phyloP scores from a whole-genome alignment of 64 coral and sea anemone species.

The Stylophora pistillata region DNA sequence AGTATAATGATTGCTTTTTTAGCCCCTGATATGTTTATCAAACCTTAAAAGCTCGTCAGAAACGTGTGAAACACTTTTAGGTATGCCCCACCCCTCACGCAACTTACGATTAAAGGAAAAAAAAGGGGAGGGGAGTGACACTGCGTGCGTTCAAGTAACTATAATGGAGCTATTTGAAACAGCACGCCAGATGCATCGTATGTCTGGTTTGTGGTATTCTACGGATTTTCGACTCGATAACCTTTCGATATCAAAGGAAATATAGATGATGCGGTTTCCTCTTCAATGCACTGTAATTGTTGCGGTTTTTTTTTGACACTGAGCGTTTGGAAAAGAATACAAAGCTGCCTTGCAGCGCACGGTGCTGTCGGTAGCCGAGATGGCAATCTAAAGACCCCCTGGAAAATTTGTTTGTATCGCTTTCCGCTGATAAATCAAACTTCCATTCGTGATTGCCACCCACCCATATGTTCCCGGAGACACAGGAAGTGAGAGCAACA shows the following conservation, averaged over 20 bases:
- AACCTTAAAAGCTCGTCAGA: not conserved
- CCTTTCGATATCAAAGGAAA: not conserved
- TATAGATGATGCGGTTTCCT: not conserved
- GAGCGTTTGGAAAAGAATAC: not conserved
- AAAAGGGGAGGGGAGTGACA: too few species aligned
- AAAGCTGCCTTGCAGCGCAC: not conserved
- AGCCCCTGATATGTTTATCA: not conserved
- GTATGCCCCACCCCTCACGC: not conserved
- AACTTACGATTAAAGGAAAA: not conserved
- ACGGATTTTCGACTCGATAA: not conserved
- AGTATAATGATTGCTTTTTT: not conserved
- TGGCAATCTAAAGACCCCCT: not conserved
- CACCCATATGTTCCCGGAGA: not conserved
- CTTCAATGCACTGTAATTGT: not conserved
- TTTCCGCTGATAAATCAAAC: not conserved
- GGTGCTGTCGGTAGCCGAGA: constrained; percentile 4
- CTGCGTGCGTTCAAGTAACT: not conserved
- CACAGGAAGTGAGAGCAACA: not conserved
- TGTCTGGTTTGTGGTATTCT: not conserved
- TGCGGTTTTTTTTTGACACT: not conserved
- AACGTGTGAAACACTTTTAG: not conserved
- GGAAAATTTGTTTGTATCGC: not conserved
- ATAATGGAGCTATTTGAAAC: not conserved
- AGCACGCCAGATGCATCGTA: not conserved
- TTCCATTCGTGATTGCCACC: not conserved